Conservation (phyloP, 1,140 invertebrate species). For the Hyposmocoma kahamanoa region DNA sequence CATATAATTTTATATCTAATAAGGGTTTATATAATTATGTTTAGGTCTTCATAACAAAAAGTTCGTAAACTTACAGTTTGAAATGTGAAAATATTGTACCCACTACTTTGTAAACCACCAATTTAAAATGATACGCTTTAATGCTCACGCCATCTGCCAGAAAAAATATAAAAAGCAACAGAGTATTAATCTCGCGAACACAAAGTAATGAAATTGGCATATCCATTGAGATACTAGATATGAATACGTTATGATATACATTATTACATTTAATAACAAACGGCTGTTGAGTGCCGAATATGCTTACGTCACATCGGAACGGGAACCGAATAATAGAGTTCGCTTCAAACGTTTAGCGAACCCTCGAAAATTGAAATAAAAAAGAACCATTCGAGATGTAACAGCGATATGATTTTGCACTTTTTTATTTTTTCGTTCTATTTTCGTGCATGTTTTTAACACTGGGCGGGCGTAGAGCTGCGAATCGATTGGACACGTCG, state of each 20-base stretch:
- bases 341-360: constrained; percentile 65
- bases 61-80: too few species aligned
- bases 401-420: constrained; percentile 71
- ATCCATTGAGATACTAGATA: constrained; percentile 67
- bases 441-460: constrained; percentile 50
- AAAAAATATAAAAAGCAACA: constrained; percentile 9
- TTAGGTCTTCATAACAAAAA: too few species aligned
- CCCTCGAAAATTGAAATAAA: constrained; percentile 71
- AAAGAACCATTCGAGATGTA: constrained; percentile 69
- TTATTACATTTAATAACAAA: constrained; percentile 69
- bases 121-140: background rate
- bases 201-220: constrained; percentile 57
- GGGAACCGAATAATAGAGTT: constrained; percentile 67
- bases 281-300: constrained; percentile 51
- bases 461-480: constrained; percentile 33
- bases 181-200: constrained; percentile 17
- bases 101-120: too few species aligned
- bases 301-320: constrained; percentile 60
- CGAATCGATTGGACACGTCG: constrained; percentile 32
- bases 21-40: too few species aligned
- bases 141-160: background rate
- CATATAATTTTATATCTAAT: too few species aligned
- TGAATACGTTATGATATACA: constrained; percentile 71
- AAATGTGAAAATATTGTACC: too few species aligned
- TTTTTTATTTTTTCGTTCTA: constrained; percentile 51